Conservation (phyloP, 1,140 invertebrate species). For the Drosophila aff. region DNA sequence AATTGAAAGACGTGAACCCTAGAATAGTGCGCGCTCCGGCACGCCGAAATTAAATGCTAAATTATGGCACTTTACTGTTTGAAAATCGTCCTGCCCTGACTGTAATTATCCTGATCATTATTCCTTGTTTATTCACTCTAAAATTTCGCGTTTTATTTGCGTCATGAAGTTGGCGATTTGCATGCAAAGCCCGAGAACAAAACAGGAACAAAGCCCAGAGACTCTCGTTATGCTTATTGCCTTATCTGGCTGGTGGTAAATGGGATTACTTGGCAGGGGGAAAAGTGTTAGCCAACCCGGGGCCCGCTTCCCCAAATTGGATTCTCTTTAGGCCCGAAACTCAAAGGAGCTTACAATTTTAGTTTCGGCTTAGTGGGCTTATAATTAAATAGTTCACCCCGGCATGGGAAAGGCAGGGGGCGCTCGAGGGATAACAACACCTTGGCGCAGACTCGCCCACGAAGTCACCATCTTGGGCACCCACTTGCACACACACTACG, state of each 20-base stretch:
- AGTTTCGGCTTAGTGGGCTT: conserved; percentile 43
- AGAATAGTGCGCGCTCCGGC: conserved; percentile 32
- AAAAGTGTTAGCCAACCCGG: conserved; percentile 1
- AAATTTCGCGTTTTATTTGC: conserved; percentile 75
- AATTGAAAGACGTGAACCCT: conserved; percentile 1
- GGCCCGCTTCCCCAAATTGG: conserved; percentile 23
- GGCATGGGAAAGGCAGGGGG: conserved; percentile 36
- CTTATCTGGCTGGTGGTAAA: conserved; percentile 30
- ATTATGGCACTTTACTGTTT: conserved; percentile 73
- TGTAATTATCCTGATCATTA: conserved; percentile 81
- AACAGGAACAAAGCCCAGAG: conserved; percentile 32
- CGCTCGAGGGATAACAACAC: conserved; percentile 73
- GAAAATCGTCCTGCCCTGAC: conserved; percentile 70
- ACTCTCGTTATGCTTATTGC: conserved; percentile 38
- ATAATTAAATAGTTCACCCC: conserved; percentile 69
- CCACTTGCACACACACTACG: conserved; percentile 40
- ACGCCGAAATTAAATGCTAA: conserved; percentile 67
- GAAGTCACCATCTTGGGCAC: conserved; percentile 18
- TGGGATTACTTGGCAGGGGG: conserved; percentile 17
- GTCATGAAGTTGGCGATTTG: conserved; percentile 63
- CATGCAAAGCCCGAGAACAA: conserved; percentile 26
- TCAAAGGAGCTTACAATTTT: conserved; percentile 45
- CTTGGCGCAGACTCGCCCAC: conserved; percentile 33
- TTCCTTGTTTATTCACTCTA: conserved; percentile 80
- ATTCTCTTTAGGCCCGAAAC: conserved; percentile 40